Percentiles rank a stretch among this genome's conserved stretches.
These are phyloP conservation scores for Unio pictorum DNA, from an alignment of 2,888 invertebrate genomes.

Conservation along the genomic window DNA sequence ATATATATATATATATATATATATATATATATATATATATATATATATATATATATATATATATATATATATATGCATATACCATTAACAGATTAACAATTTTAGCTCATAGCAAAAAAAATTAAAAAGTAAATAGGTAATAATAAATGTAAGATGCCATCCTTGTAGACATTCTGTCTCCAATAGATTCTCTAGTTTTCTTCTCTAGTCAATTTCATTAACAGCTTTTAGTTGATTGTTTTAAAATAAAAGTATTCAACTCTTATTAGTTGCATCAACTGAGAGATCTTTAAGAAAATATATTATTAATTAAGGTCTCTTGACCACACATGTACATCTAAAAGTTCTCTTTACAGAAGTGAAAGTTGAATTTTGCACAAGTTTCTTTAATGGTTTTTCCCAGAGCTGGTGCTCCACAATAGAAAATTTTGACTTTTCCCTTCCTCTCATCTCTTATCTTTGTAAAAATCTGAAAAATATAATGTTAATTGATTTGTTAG, in stretches of 20 bases:
- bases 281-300: too few relatives aligned
- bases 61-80: background rate
- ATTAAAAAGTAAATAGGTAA: too few relatives aligned
- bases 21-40: too few relatives aligned
- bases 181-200: too few relatives aligned
- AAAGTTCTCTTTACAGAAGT: slow-evolving; percentile 55
- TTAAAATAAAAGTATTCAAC: background rate
- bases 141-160: too few relatives aligned
- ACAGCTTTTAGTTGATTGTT: background rate
- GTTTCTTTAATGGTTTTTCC: slow-evolving; percentile 42
- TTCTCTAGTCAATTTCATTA: too few relatives aligned
- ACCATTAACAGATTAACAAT: too few relatives aligned
- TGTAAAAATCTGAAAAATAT: slow-evolving; percentile 48
- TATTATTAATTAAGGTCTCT: too few relatives aligned
- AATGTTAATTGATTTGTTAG: background rate
- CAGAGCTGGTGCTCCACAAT: slow-evolving; percentile 56
- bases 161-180: too few relatives aligned
- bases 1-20: too few relatives aligned
- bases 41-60: slow-evolving; percentile 4
- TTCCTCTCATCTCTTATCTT: slow-evolving; percentile 35
- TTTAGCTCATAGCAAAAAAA: too few relatives aligned
- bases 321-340: slow-evolving; percentile 11
- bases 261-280: background rate
- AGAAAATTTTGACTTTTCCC: slow-evolving; percentile 55
- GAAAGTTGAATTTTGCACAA: slow-evolving; percentile 42